These are phyloP conservation scores for Diogma glabrata DNA, from an alignment of 2,888 invertebrate genomes.

Conservation along the genomic window DNA sequence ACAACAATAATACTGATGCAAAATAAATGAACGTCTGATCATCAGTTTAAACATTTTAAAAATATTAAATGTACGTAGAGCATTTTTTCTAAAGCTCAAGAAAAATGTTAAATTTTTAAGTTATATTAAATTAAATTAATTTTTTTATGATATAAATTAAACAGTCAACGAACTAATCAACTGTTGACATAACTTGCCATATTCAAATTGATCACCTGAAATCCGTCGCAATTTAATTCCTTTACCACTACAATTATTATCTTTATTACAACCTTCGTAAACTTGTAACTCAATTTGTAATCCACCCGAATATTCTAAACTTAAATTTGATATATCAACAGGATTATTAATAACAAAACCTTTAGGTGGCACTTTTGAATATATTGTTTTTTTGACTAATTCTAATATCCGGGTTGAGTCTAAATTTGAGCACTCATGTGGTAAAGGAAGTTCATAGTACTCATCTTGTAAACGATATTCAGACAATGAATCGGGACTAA, in stretches of 20 bases:
- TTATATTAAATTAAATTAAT: too few relatives aligned
- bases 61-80: too few relatives aligned
- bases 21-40: too few relatives aligned
- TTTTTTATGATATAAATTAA: constrained; percentile 30
- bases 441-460: constrained; percentile 61
- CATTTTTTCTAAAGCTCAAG: too few relatives aligned
- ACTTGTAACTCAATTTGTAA: constrained; percentile 77
- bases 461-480: constrained; percentile 35
- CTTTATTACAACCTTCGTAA: constrained; percentile 51
- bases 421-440: constrained; percentile 66
- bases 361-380: constrained; percentile 63
- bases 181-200: constrained; percentile 78
- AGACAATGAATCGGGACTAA: constrained; percentile 33
- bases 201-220: constrained; percentile 78
- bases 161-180: constrained; percentile 76
- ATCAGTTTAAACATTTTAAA: too few relatives aligned
- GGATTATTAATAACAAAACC: constrained; percentile 44
- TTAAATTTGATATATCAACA: constrained; percentile 43
- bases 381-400: constrained; percentile 66
- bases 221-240: constrained; percentile 77
- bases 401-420: constrained; percentile 70
- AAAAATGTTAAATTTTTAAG: too few relatives aligned
- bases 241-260: constrained; percentile 51
- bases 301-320: constrained; percentile 67
- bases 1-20: too few relatives aligned